Evolutionary conservation across 2,113 vertebrate genomes (phyloP).

Genomic region (Macaca fascicularis): DNA sequence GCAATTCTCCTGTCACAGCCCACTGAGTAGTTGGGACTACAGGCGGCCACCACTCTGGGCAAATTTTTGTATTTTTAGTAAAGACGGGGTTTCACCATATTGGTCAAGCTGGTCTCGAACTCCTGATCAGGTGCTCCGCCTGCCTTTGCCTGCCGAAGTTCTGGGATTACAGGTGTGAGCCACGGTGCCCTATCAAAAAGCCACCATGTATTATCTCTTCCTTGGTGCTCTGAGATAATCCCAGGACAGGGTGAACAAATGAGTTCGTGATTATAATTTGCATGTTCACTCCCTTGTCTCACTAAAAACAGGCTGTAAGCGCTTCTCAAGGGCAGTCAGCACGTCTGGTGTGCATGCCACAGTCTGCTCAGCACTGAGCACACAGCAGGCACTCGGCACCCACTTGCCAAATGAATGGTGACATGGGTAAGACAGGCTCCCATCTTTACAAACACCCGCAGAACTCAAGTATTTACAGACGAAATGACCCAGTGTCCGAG

Average conservation of each 20-base stretch:
- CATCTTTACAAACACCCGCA: neutral
- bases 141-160: too few species aligned
- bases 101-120: too few species aligned
- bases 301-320: neutral
- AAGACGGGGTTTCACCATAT: too few species aligned
- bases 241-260: neutral
- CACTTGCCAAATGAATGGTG: neutral
- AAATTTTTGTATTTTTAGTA: too few species aligned
- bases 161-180: too few species aligned
- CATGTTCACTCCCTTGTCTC: neutral
- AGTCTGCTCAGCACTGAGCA: neutral
- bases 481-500: neutral
- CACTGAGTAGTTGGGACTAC: too few species aligned
- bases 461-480: neutral
- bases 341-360: neutral
- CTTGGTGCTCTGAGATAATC: neutral
- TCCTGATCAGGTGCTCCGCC: too few species aligned
- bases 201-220: neutral
- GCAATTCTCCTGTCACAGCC: too few species aligned
- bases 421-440: neutral
- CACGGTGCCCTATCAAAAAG: neutral
- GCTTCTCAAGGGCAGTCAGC: neutral
- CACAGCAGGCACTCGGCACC: neutral
- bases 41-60: too few species aligned
- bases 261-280: neutral